phyloP scores from a whole-genome alignment of 2,113 vertebrate species.

The Athene cunicularia region DNA sequence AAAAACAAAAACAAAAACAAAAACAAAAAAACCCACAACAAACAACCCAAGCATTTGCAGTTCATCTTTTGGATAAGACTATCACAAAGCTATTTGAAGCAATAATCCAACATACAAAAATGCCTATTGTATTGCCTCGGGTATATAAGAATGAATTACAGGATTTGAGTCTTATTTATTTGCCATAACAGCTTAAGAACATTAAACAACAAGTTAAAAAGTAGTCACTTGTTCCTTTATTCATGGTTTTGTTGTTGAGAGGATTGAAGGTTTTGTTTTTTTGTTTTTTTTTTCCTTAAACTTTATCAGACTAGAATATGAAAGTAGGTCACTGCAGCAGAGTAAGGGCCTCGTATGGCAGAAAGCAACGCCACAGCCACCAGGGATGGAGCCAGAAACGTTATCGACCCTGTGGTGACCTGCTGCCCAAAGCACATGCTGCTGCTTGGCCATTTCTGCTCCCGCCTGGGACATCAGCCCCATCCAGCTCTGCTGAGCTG shows the following conservation, averaged over 20 bases:
- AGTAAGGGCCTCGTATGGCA: neutral
- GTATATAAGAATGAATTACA: conserved; percentile 3
- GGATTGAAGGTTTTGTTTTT: neutral
- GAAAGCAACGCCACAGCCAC: neutral
- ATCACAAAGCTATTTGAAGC: conserved; percentile 34
- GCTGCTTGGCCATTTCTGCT: neutral
- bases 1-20: neutral
- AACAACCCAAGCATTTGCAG: neutral
- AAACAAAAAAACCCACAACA: neutral
- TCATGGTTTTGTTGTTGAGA: neutral
- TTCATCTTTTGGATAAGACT: conserved; percentile 36
- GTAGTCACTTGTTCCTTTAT: neutral
- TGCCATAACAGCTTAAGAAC: neutral
- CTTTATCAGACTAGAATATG: neutral
- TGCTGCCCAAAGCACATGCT: neutral
- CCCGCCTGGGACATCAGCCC: accelerated
- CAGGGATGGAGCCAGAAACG: accelerated
- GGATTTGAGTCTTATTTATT: conserved; percentile 13
- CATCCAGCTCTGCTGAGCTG: neutral
- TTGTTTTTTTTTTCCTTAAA: neutral
- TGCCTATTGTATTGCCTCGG: conserved; percentile 21
- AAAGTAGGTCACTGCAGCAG: conserved; percentile 33
- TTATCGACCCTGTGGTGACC: accelerated
- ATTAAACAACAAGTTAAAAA: neutral
- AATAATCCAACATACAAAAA: conserved; percentile 8